phyloP scores from a whole-genome alignment of 2,797 vertebrate genomes.

The Karalla daura region DNA sequence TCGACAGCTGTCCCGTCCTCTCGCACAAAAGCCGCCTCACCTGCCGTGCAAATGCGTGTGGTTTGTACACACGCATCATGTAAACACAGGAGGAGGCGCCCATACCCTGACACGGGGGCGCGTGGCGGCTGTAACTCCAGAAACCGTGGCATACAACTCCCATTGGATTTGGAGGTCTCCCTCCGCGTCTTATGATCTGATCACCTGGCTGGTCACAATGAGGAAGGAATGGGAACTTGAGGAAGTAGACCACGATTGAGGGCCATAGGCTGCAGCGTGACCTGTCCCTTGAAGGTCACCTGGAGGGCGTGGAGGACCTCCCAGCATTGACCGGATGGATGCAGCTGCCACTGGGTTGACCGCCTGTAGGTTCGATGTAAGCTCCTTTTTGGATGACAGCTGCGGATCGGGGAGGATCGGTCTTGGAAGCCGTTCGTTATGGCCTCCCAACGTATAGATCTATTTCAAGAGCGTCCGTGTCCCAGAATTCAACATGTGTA shows the following conservation, averaged over 20 bases:
- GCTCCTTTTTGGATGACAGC: slow-evolving; percentile 44
- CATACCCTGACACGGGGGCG: no score
- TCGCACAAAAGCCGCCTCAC: no score
- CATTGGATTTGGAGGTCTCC: no score
- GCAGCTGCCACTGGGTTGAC: slow-evolving; percentile 33
- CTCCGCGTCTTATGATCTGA: no score
- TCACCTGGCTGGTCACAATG: no score
- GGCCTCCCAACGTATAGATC: background rate
- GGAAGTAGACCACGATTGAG: no score
- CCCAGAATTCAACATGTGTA: background rate
- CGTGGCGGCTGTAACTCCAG: no score
- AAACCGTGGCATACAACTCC: no score
- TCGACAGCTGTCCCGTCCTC: slow-evolving; percentile 31
- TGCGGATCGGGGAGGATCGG: slow-evolving; percentile 22
- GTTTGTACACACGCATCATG: slow-evolving; percentile 18
- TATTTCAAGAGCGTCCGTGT: background rate
- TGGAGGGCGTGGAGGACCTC: slow-evolving; percentile 51
- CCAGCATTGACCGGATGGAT: slow-evolving; percentile 9
- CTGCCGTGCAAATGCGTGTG: slow-evolving; percentile 49
- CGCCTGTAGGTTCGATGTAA: slow-evolving; percentile 19
- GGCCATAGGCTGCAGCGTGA: slow-evolving; percentile 34
- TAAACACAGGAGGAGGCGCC: slow-evolving; percentile 23
- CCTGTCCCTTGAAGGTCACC: slow-evolving; percentile 51
- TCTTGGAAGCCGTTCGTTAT: background rate
- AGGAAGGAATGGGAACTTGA: no score